Evolutionary conservation across 2,888 invertebrate species (phyloP), one percentile per base, ranked within the genome.

Genomic region (Hecatera dysodea): DNA sequence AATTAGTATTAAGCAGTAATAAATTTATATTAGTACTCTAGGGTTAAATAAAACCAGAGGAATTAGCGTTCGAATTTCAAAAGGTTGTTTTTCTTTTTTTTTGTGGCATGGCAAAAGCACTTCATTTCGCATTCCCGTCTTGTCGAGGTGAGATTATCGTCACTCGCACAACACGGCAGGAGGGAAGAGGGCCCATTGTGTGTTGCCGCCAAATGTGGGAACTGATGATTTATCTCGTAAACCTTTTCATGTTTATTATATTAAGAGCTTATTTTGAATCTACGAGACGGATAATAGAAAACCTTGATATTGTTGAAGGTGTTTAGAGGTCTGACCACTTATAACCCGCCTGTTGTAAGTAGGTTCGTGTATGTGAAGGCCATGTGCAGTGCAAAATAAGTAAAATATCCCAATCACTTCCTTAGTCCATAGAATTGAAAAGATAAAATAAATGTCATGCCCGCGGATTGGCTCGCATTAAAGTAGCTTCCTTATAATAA

Each of bases 91-190:
- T 86, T 81, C 72, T 46, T 39, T 82, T 78, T 74, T 80, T 81
- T 75, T 67, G 71, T 63, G 44, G 63, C 59, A 57, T 75, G 78
- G 80, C 73, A 82, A 81, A 80, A 71, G 77, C 73, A 80, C 80
- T 85, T 85, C 81, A 81, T 84, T 84, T 74, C 65, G 80, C 71
- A 84, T 87, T 86, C 84, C 69, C 75, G 74, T 80, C 77, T 86
- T 81, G 80, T 81, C 80, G 83, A 91, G 93, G 94, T 92, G 94
- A 90, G 93, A 93, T 91, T 93, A 88, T 93, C 89, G 91, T 92
- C 94, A 91, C 94, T 88, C 86, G 83, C 70, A 89, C 83, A 89
- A 91, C 91, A 91, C 90, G 75, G 73, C 69, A 73, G 81, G 77
- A 86, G 86, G 82, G 82, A 78, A 84, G 83, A 84, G 85, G 81